phyloP scores from a whole-genome alignment of 2,797 vertebrate genomes.

The Acropternis orthonyx region DNA sequence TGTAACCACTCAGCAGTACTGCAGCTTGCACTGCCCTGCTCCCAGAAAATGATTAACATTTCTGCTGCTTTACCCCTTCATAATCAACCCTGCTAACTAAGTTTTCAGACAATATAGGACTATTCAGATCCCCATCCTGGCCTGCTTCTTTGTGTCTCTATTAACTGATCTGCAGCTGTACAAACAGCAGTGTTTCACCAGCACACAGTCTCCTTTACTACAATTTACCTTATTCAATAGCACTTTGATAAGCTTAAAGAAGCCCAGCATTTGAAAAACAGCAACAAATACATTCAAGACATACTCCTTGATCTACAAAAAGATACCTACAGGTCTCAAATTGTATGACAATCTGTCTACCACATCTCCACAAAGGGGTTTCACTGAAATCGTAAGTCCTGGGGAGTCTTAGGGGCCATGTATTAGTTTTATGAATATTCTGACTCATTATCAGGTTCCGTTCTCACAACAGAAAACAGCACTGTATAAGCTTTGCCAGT shows the following conservation, averaged over 20 bases:
- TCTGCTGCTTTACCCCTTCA: slow-evolving; percentile 5
- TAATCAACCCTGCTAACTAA: neutral
- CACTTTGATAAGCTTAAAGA: neutral
- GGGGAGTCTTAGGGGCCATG: neutral
- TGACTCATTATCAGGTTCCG: slow-evolving; percentile 9
- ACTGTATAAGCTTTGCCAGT: neutral
- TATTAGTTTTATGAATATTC: slow-evolving; percentile 40
- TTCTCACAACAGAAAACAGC: slow-evolving; percentile 11
- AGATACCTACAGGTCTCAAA: neutral
- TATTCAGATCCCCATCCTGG: slow-evolving; percentile 23
- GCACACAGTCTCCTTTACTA: neutral
- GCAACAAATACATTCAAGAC: neutral
- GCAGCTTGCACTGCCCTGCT: neutral
- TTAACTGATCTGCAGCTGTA: slow-evolving; percentile 54
- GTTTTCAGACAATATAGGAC: slow-evolving; percentile 45
- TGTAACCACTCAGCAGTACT: neutral
- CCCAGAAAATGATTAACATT: slow-evolving; percentile 26
- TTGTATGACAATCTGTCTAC: neutral
- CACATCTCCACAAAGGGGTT: neutral
- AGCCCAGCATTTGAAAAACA: neutral
- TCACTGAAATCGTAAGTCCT: neutral
- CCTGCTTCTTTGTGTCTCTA: slow-evolving; percentile 21
- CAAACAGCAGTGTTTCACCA: slow-evolving; percentile 55
- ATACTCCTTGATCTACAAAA: neutral
- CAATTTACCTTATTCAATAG: neutral